Evolutionary conservation across 1,140 invertebrate species (phyloP).

Genomic region (Teleopsis dalmanni): DNA sequence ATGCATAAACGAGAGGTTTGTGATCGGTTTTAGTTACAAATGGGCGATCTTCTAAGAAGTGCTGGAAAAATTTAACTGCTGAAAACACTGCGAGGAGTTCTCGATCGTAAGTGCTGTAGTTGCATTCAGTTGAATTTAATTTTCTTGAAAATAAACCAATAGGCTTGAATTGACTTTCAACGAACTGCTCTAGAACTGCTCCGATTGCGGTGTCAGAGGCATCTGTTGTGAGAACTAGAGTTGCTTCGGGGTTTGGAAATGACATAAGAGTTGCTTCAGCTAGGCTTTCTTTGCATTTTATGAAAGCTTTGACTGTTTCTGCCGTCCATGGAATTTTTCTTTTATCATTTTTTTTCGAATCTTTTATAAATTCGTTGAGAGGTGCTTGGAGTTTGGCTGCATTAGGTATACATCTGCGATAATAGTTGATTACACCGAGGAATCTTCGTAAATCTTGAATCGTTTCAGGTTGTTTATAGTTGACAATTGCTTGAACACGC

Average conservation of each 20-base stretch:
- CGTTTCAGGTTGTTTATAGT: too few relatives aligned
- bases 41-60: slow-evolving; percentile 25
- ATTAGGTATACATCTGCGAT: slow-evolving; percentile 26
- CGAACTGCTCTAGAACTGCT: slow-evolving; percentile 21
- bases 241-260: slow-evolving; percentile 10
- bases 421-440: slow-evolving; percentile 44
- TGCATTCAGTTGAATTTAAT: too few relatives aligned
- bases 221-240: slow-evolving; percentile 16
- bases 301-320: slow-evolving; percentile 16
- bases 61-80: slow-evolving; percentile 1
- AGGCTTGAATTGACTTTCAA: background rate
- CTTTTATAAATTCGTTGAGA: slow-evolving; percentile 17
- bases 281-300: slow-evolving; percentile 23
- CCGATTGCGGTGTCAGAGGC: slow-evolving; percentile 23
- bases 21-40: slow-evolving; percentile 41
- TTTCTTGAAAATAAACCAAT: background rate
- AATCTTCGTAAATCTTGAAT: slow-evolving; percentile 40
- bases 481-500: too few relatives aligned
- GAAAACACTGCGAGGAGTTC: too few relatives aligned
- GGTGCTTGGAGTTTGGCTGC: slow-evolving; percentile 20
- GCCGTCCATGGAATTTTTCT: slow-evolving; percentile 9
- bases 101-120: too few relatives aligned
- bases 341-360: slow-evolving; percentile 24
- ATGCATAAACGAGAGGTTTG: slow-evolving; percentile 29
- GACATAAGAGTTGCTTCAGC: slow-evolving; percentile 16